Conservation (phyloP, 92 coral and sea anemone genomes). For the Muricea muricata region DNA sequence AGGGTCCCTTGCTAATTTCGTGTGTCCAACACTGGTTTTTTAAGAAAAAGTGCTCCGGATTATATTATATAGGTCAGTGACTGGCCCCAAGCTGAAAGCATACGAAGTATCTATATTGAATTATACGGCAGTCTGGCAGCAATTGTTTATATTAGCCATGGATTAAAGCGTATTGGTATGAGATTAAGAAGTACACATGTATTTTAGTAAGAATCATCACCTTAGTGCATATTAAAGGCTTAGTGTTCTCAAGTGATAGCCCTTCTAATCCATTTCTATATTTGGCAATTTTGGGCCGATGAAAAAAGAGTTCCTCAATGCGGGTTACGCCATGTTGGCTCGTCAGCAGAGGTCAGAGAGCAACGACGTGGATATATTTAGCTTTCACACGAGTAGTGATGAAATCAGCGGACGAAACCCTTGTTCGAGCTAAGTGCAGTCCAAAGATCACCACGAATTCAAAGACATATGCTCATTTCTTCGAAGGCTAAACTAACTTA, state of each 20-base stretch:
- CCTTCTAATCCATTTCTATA: background rate
- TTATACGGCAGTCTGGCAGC: no score
- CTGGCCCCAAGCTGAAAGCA: background rate
- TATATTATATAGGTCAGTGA: no score
- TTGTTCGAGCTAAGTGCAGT: no score
- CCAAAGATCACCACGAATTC: no score
- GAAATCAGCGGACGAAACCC: background rate
- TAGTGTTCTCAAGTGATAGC: background rate
- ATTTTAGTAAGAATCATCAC: background rate
- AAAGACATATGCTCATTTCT: no score
- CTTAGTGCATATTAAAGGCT: constrained; percentile 6
- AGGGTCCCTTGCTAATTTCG: no score
- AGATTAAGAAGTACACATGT: background rate
- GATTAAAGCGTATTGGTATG: background rate
- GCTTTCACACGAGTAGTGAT: background rate
- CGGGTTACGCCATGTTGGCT: background rate
- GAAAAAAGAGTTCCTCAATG: background rate
- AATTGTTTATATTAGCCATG: background rate
- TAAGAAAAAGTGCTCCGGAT: no score
- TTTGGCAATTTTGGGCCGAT: constrained; percentile 13
- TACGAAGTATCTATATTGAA: background rate
- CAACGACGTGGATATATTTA: background rate
- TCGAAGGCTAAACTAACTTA: no score
- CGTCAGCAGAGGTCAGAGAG: background rate
- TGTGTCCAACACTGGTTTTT: no score